Percentiles rank a stretch among this genome's conserved stretches.
phyloP scores from a whole-genome alignment of 2,797 vertebrate genomes.

The Cossypha niveicapilla region DNA sequence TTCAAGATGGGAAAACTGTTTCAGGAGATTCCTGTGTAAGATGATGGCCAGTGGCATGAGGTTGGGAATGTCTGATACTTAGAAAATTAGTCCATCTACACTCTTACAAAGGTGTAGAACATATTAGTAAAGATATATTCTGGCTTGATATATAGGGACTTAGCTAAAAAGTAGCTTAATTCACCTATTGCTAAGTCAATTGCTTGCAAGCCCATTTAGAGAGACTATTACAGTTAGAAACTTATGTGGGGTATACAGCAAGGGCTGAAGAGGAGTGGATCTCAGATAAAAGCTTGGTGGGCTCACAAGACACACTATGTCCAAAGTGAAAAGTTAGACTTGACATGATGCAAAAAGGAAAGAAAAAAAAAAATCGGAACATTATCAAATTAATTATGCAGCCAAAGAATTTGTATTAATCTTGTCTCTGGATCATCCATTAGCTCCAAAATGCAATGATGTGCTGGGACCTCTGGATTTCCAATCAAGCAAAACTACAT shows the following conservation, averaged over 20 bases:
- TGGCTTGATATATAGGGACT: neutral
- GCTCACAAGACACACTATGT: neutral
- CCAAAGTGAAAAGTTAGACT: neutral
- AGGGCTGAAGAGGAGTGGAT: neutral
- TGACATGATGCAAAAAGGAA: neutral
- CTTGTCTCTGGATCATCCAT: neutral
- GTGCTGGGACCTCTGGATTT: neutral
- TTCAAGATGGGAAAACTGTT: neutral
- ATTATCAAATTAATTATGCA: neutral
- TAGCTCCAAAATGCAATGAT: neutral
- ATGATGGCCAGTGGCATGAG: neutral
- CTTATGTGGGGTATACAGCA: neutral
- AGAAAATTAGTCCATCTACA: neutral
- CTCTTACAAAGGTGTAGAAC: neutral
- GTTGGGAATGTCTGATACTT: neutral
- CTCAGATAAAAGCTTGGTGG: neutral
- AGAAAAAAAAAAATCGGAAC: no score
- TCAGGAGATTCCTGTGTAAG: neutral
- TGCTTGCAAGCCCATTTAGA: neutral
- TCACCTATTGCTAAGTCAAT: neutral
- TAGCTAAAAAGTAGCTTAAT: neutral
- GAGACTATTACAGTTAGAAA: neutral
- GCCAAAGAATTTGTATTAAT: neutral
- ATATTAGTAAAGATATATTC: neutral
- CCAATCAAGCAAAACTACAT: neutral